phyloP scores from a whole-genome alignment of 1,140 invertebrate genomes.

The Orchestia grillus region DNA sequence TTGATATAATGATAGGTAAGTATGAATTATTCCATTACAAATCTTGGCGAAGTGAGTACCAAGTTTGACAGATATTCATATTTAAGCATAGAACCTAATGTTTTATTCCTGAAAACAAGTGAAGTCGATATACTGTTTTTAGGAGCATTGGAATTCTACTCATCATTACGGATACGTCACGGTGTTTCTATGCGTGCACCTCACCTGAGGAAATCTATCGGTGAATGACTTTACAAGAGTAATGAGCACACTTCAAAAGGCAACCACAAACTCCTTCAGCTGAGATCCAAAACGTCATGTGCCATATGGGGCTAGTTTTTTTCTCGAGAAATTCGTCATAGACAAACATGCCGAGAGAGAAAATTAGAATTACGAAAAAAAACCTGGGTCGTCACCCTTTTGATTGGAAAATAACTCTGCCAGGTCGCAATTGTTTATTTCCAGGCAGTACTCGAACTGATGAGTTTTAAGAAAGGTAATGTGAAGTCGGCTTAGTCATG shows the following conservation, averaged over 20 bases:
- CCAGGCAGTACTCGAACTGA: not conserved
- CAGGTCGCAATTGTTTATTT: not conserved
- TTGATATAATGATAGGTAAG: too few relatives aligned
- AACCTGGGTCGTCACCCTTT: not conserved
- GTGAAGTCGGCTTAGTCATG: not conserved
- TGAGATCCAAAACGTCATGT: not conserved
- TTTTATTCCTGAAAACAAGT: too few relatives aligned
- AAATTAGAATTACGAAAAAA: not conserved
- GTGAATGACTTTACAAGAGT: not conserved
- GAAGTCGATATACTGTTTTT: too few relatives aligned
- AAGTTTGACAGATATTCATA: too few relatives aligned
- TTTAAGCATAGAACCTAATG: too few relatives aligned
- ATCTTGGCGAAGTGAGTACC: too few relatives aligned
- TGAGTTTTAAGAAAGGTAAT: constrained; percentile 4
- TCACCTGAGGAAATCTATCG: not conserved
- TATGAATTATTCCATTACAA: too few relatives aligned
- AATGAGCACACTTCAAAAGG: not conserved
- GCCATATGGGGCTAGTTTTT: not conserved
- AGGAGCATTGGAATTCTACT: too few relatives aligned
- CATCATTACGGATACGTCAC: too few relatives aligned
- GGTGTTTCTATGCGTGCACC: not conserved
- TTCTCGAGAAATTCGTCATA: not conserved
- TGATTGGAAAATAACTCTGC: not conserved
- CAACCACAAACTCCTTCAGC: not conserved
- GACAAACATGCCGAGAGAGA: not conserved